Base-by-base conservation (phyloP, 2,888 invertebrate species). In the Harpalus rufipes region DNA sequence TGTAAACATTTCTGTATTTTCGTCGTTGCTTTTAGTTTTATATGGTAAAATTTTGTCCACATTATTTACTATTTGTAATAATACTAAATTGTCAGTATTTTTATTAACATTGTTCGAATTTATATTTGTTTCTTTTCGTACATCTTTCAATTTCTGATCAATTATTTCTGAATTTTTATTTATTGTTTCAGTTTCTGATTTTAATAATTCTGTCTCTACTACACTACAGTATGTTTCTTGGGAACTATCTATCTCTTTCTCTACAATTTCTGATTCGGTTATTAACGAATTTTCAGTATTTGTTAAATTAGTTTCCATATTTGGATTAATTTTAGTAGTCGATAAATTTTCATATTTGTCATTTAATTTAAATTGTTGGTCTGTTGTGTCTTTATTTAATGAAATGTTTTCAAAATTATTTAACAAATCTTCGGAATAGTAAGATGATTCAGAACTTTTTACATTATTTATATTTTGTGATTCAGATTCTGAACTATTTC, bases 201-300 rank as follows among this genome's bases (percentile, higher is more conserved):
- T 44, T 12, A 76, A 6, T 56, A 21, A 21, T 21, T 63, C 18
- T 12, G 44, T 14, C 56, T 78, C 78, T 56, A 58, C 7, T 58
- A 18, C 58, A 10, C 18, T 32, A 44, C 81, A 81, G 44, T 41
- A 81, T 44, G 81, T 81, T 63, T 81, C 81, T 81, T 81, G 63
- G 1, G 81, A 63, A 81, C 18, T 21, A 25, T 56, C 51, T n/a
- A 74, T 78, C 1, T 78, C 58, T 25, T 12, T 44, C 1, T 78
- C 58, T 25, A 12, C 16, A 14, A 72, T 44, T 72, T 44, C 44
- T 16, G 44, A 10, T 44, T 44, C 44, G 8, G 39, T 16, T 44
- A 41, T 6, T 39, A 63, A 18, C 14, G 44, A 44, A 44, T 44
- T 4, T 3, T 21, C 21, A 44, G 10, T 44, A 44, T 44, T 44